Evolutionary conservation across 2,888 invertebrate species (phyloP), one percentile per base, ranked within the genome.

Genomic region (Biston betularia): DNA sequence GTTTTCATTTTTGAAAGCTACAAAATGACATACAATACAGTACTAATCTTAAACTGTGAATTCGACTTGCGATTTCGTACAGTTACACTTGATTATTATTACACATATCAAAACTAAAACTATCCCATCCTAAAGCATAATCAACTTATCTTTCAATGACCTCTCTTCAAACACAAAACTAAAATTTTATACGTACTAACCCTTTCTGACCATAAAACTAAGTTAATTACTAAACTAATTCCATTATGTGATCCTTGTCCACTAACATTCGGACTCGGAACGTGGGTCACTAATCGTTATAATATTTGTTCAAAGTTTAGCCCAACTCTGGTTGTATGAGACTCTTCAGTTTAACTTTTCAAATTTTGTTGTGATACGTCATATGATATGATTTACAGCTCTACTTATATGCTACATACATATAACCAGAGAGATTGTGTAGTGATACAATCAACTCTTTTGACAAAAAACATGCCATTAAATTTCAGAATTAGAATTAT

Each of bases 181-280:
- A 79, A 86, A 85, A 87, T 87, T 86, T 83, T 80, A 80, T 80
- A 75, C 79, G 79, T 83, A 83, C 63, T 52, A 55, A 84, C 89
- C 86, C 83, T 87, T 88, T 84, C 81, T 83, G 79, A 80, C 79
- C 58, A 71, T 86, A 84, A 83, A 86, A 87, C 82, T 84, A 85
- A 87, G 80, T 88, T 85, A 86, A 87, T 88, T 86, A 86, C 81
- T 65, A 82, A 88, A 89, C 88, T 87, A 88, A 87, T 88, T 86
- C 85, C 81, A 85, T 88, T 87, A 87, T 80, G 78, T 79, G 75
- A 75, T 77, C 76, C 77, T 75, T 77, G 78, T 74, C 75, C 75
- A 75, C 70, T 69, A 70, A 75, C 70, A 70, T 70, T 76, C 67
- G 69, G 75, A 74, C 79, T 78, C 77, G 66, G 80, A 77, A 77